A percentile compares a stretch with the other conserved stretches of the same genome.
These are phyloP conservation scores for Habropoda laboriosa DNA, from an alignment of 1,140 invertebrate genomes.

Conservation along the genomic window DNA sequence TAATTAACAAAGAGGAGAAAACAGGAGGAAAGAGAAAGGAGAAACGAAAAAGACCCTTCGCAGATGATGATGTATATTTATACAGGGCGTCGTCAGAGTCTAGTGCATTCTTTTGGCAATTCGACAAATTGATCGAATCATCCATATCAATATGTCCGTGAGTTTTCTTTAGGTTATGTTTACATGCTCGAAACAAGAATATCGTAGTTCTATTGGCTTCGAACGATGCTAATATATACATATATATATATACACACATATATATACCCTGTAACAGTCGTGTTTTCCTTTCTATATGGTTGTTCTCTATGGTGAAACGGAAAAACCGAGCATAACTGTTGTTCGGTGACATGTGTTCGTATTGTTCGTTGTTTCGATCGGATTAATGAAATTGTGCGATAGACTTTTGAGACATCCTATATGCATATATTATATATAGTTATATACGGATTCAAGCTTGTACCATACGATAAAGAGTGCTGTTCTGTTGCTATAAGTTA, in stretches of 20 bases:
- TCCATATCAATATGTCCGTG: not conserved
- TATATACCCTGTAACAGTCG: too few relatives aligned
- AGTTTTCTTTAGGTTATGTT: not conserved
- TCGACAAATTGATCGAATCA: not conserved
- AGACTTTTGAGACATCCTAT: slow-evolving; percentile 43
- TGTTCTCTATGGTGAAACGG: not conserved
- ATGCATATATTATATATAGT: slow-evolving; percentile 62
- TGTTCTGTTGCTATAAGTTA: slow-evolving; percentile 70
- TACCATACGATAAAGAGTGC: slow-evolving; percentile 62
- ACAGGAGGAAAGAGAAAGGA: too few relatives aligned
- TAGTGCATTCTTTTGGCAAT: slow-evolving; percentile 10
- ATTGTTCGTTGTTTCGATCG: not conserved
- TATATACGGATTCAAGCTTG: slow-evolving; percentile 61
- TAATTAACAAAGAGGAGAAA: not conserved
- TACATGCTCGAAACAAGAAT: not conserved
- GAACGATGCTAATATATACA: not conserved
- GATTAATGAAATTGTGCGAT: slow-evolving; percentile 7
- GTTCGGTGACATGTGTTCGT: not conserved
- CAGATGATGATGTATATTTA: slow-evolving; percentile 59
- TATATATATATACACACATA: too few relatives aligned
- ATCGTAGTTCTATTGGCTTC: not conserved
- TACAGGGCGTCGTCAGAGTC: slow-evolving; percentile 32
- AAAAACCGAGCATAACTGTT: not conserved
- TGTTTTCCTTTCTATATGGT: not conserved
- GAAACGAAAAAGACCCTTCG: slow-evolving; percentile 46